phyloP scores from a whole-genome alignment of 2,888 invertebrate species.

The Crocallis elinguaria region DNA sequence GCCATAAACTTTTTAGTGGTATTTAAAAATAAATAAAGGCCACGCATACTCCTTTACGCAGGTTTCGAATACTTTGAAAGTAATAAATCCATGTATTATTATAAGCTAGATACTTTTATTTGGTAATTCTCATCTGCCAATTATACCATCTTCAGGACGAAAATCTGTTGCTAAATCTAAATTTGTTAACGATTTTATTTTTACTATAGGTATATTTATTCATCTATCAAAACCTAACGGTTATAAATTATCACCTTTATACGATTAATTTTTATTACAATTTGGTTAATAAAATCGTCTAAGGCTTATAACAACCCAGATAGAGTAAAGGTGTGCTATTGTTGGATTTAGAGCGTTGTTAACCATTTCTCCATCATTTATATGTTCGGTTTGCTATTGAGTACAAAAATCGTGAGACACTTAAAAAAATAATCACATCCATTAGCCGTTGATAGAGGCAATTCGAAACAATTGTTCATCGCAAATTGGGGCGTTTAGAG shows the following conservation, averaged over 20 bases:
- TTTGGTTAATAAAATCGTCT: not conserved
- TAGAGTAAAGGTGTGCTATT: not conserved
- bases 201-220: too few species aligned
- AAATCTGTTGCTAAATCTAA: too few species aligned
- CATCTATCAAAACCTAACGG: not conserved
- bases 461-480: conserved; percentile 51
- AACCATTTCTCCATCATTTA: conserved; percentile 17
- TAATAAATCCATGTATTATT: too few species aligned
- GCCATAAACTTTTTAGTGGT: too few species aligned
- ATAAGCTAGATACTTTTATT: too few species aligned
- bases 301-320: not conserved
- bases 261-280: not conserved
- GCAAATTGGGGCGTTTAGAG: conserved; percentile 43
- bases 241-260: not conserved
- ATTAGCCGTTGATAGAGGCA: conserved; percentile 51
- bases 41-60: too few species aligned
- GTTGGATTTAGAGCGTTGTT: conserved; percentile 21
- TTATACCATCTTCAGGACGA: too few species aligned
- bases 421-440: conserved; percentile 50
- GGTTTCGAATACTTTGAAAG: too few species aligned
- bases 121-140: too few species aligned
- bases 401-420: conserved; percentile 44
- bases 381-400: conserved; percentile 14
- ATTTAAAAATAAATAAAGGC: too few species aligned
- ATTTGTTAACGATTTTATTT: too few species aligned